phyloP scores from a whole-genome alignment of 2,888 invertebrate species.

The Diloba caeruleocephala region DNA sequence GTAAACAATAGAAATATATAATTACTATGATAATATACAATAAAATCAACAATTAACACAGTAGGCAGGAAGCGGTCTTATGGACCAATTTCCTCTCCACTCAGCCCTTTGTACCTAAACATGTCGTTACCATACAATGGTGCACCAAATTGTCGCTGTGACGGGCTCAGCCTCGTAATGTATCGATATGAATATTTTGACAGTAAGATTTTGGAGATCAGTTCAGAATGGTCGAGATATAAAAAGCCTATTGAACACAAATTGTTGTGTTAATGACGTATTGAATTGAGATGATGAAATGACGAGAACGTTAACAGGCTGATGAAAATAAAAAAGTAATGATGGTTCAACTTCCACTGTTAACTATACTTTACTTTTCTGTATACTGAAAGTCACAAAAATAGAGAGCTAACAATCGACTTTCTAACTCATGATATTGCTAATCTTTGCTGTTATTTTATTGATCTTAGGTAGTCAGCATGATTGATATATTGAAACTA shows the following conservation, averaged over 20 bases:
- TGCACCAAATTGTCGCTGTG: constrained; percentile 59
- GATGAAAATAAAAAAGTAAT: no score
- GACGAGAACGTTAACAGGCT: no score
- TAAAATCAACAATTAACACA: constrained; percentile 57
- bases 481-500: no score
- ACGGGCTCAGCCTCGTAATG: constrained; percentile 53
- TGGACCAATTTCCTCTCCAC: constrained; percentile 67
- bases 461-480: no score
- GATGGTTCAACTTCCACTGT: no score
- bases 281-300: constrained; percentile 21
- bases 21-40: constrained; percentile 28
- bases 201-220: constrained; percentile 49
- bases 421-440: no score
- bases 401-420: no score
- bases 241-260: constrained; percentile 38
- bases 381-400: no score
- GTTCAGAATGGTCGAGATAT: constrained; percentile 31
- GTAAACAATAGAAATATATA: no score
- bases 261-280: constrained; percentile 37
- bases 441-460: no score
- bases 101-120: constrained; percentile 64
- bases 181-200: constrained; percentile 64
- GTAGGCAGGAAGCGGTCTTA: constrained; percentile 56
- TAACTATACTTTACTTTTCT: no score
- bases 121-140: constrained; percentile 72